phyloP scores from a whole-genome alignment of 1,140 invertebrate species.

The Diprion similis region DNA sequence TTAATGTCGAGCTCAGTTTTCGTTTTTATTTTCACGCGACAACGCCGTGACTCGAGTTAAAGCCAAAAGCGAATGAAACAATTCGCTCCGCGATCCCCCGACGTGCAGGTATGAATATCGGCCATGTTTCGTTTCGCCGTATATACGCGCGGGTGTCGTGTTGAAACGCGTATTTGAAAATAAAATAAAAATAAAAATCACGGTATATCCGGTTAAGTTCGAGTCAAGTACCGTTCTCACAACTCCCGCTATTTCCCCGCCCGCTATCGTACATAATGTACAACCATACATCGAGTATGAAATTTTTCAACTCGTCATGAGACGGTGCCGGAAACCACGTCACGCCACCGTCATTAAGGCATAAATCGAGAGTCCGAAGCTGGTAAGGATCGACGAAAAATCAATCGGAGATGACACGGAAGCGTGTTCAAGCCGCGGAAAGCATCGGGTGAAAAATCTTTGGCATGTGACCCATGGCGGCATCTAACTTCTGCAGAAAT shows the following conservation, averaged over 20 bases:
- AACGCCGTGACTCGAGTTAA: constrained; percentile 1
- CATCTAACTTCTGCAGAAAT: background rate
- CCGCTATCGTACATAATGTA: background rate
- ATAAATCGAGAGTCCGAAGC: background rate
- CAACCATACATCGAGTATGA: background rate
- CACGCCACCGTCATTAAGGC: background rate
- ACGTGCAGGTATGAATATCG: background rate
- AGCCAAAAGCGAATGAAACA: background rate
- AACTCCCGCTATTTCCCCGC: constrained; percentile 2
- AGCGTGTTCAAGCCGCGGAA: background rate
- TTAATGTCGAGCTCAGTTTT: constrained; percentile 20
- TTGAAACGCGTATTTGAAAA: background rate
- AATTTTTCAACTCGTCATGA: background rate
- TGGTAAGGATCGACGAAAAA: too few relatives aligned
- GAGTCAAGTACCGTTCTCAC: constrained; percentile 5
- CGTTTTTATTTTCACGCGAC: background rate
- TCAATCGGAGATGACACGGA: background rate
- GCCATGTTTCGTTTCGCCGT: background rate
- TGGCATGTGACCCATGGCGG: background rate
- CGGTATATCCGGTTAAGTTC: background rate
- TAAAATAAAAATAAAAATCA: background rate
- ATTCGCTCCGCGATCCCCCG: background rate
- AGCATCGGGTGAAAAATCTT: background rate
- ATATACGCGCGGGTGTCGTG: background rate
- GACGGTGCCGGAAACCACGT: background rate